These are phyloP conservation scores for Miichthys miiuy DNA, from an alignment of 2,797 vertebrate species.

Conservation along the genomic window DNA sequence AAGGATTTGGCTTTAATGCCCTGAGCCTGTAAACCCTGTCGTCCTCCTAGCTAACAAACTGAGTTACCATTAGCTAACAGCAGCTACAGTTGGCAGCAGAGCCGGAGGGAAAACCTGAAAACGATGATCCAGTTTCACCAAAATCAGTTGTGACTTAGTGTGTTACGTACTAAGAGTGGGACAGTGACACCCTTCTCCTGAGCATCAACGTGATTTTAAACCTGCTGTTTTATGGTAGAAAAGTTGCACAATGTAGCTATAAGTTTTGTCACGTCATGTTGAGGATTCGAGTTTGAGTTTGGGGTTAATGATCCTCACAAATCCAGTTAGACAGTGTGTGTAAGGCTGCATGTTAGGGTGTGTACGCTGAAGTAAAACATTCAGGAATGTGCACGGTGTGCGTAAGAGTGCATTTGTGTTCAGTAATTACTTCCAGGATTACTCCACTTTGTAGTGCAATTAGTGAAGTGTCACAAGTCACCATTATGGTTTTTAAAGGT, in stretches of 20 bases:
- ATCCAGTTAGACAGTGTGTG: not conserved
- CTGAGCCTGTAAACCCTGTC: no score
- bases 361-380: not conserved
- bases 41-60: no score
- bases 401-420: conserved; percentile 11
- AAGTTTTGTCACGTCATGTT: not conserved
- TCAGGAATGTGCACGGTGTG: not conserved
- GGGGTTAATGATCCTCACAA: not conserved
- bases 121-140: no score
- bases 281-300: not conserved
- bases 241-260: not conserved
- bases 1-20: not conserved
- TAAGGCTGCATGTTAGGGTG: not conserved
- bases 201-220: no score
- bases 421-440: conserved; percentile 12
- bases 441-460: conserved; percentile 12
- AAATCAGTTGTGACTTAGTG: no score
- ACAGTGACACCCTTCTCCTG: no score
- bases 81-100: no score
- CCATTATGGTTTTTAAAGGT: not conserved
- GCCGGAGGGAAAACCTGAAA: no score
- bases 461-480: conserved; percentile 14
- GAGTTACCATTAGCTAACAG: no score
- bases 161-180: no score
- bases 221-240: no score